Percentiles rank a stretch among this genome's conserved stretches.
Evolutionary conservation across 2,888 invertebrate species (phyloP).

Genomic region (Serripes groenlandicus): DNA sequence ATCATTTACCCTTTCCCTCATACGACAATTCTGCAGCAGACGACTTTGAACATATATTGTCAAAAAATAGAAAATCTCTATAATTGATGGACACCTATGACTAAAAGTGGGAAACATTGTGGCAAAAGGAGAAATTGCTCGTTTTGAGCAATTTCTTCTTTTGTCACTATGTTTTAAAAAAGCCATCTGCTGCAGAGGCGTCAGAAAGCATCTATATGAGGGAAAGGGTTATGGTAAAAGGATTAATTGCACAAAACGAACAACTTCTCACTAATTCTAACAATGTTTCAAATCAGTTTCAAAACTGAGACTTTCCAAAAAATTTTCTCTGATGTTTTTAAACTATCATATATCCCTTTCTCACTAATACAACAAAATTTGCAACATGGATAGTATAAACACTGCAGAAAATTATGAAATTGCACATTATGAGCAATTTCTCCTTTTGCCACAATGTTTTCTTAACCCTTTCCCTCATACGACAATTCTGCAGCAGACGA

Average conservation of each 20-base stretch:
- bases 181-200: too few species aligned
- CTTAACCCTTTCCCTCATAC: background rate
- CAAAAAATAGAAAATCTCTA: too few species aligned
- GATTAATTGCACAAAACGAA: background rate
- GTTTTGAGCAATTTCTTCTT: too few species aligned
- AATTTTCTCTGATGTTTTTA: background rate
- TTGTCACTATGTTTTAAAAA: too few species aligned
- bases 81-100: too few species aligned
- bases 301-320: background rate
- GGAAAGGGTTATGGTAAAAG: too few species aligned
- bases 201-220: too few species aligned
- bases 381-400: background rate
- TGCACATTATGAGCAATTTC: background rate
- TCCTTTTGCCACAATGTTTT: conserved; percentile 7
- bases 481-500: background rate
- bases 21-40: too few species aligned
- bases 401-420: background rate
- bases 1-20: too few species aligned
- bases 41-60: too few species aligned
- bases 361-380: background rate
- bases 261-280: background rate
- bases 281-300: background rate
- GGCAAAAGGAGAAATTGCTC: too few species aligned
- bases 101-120: too few species aligned
- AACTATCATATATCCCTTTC: background rate